Percentiles rank a stretch among this genome's conserved stretches.
These are phyloP conservation scores for Dermatemys mawii DNA, from an alignment of 2,113 vertebrate genomes.

Conservation along the genomic window DNA sequence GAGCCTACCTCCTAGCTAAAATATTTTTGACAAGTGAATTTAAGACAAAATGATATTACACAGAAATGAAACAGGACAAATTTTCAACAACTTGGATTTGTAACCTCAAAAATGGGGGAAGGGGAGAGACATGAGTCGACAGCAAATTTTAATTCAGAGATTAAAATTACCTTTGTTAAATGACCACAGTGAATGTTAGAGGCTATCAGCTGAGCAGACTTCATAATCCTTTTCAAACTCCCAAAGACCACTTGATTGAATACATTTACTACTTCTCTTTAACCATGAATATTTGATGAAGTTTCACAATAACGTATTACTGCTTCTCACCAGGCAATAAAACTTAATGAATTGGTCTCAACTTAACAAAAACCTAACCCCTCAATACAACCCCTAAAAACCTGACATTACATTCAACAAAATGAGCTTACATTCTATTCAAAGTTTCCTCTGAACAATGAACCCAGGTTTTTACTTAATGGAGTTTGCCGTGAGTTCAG, in stretches of 20 bases:
- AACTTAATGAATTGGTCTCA: constrained; percentile 99
- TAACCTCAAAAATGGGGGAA: constrained; percentile 20
- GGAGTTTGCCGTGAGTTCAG: constrained; percentile 98
- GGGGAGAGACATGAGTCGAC: constrained; percentile 59
- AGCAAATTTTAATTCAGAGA: constrained; percentile 75
- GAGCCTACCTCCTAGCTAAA: not conserved
- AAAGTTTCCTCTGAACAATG: constrained; percentile 91
- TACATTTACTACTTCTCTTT: constrained; percentile 99
- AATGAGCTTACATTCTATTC: constrained; percentile 97
- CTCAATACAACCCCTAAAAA: constrained; percentile 97
- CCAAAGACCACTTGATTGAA: constrained; percentile 98
- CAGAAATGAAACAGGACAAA: not conserved
- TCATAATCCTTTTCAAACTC: constrained; percentile 83
- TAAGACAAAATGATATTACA: not conserved
- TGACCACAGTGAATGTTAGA: constrained; percentile 83
- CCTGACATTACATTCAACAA: constrained; percentile 99
- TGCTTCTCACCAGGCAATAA: constrained; percentile 99
- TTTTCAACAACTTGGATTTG: not conserved
- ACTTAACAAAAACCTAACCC: constrained; percentile 96
- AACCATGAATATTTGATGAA: constrained; percentile 99
- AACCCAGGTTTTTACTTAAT: constrained; percentile 95
- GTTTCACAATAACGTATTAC: constrained; percentile 98
- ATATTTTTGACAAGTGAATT: constrained; percentile 10
- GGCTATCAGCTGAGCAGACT: constrained; percentile 97
- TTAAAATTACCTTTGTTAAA: constrained; percentile 80